A percentile compares a stretch with the other conserved stretches of the same genome.
phyloP scores from a whole-genome alignment of 1,140 invertebrate genomes.

The Heliothis subflexa region DNA sequence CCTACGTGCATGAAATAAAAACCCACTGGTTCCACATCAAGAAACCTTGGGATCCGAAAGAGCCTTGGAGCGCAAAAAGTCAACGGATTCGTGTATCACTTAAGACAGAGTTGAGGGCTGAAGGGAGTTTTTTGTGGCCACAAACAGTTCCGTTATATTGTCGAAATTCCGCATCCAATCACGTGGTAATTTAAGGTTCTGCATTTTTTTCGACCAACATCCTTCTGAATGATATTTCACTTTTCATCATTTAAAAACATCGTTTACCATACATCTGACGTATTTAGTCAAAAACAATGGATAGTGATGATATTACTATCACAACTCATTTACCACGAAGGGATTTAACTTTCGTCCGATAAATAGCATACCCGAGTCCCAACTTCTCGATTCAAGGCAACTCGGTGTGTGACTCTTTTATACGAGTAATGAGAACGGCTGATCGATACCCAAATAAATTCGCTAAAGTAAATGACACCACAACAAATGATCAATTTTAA shows the following conservation, averaged over 20 bases:
- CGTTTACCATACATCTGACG: no score
- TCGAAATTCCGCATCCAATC: background rate
- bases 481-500: constrained; percentile 58
- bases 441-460: constrained; percentile 68
- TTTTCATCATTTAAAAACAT: no score
- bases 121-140: constrained; percentile 33
- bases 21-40: constrained; percentile 69
- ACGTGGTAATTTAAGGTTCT: background rate
- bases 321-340: constrained; percentile 2
- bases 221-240: no score
- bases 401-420: constrained; percentile 54
- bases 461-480: constrained; percentile 57
- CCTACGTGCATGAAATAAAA: constrained; percentile 78
- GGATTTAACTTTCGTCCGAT: constrained; percentile 49
- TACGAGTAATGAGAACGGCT: constrained; percentile 59
- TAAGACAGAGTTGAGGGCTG: constrained; percentile 54
- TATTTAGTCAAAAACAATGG: no score
- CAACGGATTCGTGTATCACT: constrained; percentile 63
- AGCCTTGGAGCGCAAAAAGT: constrained; percentile 68
- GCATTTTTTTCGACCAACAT: background rate
- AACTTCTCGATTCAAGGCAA: constrained; percentile 61
- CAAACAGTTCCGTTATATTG: constrained; percentile 4
- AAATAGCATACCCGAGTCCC: constrained; percentile 64
- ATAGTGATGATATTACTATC: background rate
- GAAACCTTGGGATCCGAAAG: constrained; percentile 68